Base-by-base conservation (phyloP, 35 echinoderm and acorn worm genomes). In the Apostichopus parvimensis region DNA sequence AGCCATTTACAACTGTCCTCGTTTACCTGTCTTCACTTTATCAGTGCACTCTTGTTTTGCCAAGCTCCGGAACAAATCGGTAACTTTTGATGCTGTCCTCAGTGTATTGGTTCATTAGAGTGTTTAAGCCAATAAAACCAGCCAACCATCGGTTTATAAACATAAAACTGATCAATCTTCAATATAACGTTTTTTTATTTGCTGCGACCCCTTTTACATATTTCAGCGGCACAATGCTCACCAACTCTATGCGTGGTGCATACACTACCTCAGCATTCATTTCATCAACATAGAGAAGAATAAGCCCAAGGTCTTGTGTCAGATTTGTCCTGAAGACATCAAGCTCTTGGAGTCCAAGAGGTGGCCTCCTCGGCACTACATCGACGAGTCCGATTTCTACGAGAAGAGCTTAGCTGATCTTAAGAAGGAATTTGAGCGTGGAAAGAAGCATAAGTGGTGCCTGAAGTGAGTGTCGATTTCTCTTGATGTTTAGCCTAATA, bases 361-460 rank as follows among this genome's bases (percentile, higher is more conserved):
- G 5, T 95, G 96, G 96, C 96, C 96, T 45, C 94, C 96, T 52
- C 53, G 78, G 13, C 94, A 95, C 86, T 98, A 98, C 57, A 86
- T 95, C 0, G 86, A 94, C 12, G 94, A 95, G 64, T 90, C 78
- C 17, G 92, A 94, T 10, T 93, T 94, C 85, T 98, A 94, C 28
- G 94, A 98, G 86, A 94, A 98, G 60, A 90, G 92, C 58, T 71
- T 94, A 71, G 89, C 75, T 14, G 93, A 94, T 82, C 80, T 83
- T 53, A 97, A 93, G 79, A 78, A 86, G 22, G 91, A 80, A 25
- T 77, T 62, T 0, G 95, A 97, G 28, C 25, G 91, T 13, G 80
- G 23, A 56, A 93, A 92, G 73, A 97, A 97, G 78, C 91, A 94
- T 90, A 97, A 97, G 68, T 94, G 95, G 95, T 94, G 95, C 88